Conservation (phyloP, 2,797 vertebrate genomes). For the Dromococcyx pavoninus region DNA sequence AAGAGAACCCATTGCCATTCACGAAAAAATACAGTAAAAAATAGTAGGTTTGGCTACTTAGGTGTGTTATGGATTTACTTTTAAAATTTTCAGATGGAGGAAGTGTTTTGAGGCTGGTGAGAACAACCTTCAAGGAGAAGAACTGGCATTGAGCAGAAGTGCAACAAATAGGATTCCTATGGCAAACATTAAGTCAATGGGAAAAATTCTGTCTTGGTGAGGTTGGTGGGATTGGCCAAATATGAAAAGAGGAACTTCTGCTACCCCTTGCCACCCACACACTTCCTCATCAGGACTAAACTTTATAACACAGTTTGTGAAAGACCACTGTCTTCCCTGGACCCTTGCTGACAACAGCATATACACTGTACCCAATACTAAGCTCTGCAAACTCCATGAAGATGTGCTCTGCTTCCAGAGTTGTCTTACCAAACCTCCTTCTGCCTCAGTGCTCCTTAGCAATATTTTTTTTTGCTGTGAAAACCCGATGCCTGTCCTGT, state of each 20-base stretch:
- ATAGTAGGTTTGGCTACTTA: background rate
- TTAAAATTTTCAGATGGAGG: background rate
- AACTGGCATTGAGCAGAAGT: background rate
- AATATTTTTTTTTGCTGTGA: background rate
- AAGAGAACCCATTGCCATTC: background rate
- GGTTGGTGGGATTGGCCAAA: background rate
- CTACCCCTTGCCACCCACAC: background rate
- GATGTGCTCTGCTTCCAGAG: background rate
- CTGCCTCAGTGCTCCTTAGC: background rate
- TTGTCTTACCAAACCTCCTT: background rate
- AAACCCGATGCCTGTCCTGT: background rate
- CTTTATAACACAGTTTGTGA: background rate
- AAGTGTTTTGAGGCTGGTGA: background rate
- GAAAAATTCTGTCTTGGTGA: background rate
- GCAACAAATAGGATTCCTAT: background rate
- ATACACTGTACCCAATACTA: background rate
- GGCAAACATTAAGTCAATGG: background rate
- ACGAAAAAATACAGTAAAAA: background rate
- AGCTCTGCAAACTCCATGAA: background rate
- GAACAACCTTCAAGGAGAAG: background rate
- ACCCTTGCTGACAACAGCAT: background rate
- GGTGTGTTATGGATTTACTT: background rate
- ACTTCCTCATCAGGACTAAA: background rate
- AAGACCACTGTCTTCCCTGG: accelerated
- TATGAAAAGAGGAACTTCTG: background rate